phyloP scores from a whole-genome alignment of 2,113 vertebrate species.

The Paramisgurnus dabryanus region DNA sequence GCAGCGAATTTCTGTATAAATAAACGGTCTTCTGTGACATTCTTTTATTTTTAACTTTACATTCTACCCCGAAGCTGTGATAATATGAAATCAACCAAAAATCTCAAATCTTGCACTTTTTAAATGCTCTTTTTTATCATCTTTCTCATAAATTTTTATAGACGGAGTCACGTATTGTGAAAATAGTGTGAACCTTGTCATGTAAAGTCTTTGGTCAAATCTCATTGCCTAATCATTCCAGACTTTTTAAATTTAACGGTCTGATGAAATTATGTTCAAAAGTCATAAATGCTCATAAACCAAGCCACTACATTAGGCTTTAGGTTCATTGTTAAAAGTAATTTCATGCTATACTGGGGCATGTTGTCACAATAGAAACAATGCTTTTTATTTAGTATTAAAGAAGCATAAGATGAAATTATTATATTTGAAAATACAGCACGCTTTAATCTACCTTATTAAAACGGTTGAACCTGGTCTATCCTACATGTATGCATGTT shows the following conservation, averaged over 20 bases:
- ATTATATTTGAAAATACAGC: too few species aligned
- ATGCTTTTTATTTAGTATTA: too few species aligned
- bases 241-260: conserved; percentile 12
- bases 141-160: not conserved
- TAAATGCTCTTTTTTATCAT: not conserved
- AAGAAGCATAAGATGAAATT: too few species aligned
- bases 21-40: not conserved
- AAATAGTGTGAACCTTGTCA: conserved; percentile 3
- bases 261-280: conserved; percentile 38
- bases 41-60: conserved; percentile 1
- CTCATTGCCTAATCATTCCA: conserved; percentile 21
- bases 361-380: too few species aligned
- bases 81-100: conserved; percentile 14
- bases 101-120: not conserved
- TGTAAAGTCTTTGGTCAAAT: not conserved
- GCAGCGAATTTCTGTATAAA: not conserved
- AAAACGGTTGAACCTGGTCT: not conserved
- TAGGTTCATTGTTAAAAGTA: not conserved
- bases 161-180: conserved; percentile 23
- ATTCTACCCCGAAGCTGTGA: conserved; percentile 4
- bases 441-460: too few species aligned
- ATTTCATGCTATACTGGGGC: too few species aligned
- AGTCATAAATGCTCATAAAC: conserved; percentile 9
- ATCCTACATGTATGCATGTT: not conserved
- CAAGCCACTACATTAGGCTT: too few species aligned